Percentiles rank a stretch among this genome's conserved stretches.
These are phyloP conservation scores for Pyrrhia umbra DNA, from an alignment of 2,888 invertebrate species.

Conservation along the genomic window DNA sequence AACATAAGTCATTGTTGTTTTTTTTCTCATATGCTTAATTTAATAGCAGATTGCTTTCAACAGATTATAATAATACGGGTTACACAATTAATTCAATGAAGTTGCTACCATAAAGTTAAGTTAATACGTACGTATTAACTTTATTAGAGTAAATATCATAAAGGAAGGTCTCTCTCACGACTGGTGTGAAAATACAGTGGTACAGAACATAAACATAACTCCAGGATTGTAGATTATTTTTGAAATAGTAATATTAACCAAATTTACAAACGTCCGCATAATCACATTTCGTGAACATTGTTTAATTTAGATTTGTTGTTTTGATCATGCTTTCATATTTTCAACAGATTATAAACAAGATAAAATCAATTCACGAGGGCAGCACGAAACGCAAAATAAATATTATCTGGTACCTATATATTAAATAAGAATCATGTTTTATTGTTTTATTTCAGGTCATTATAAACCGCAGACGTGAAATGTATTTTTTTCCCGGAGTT, in stretches of 20 bases:
- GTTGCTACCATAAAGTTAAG: slow-evolving; percentile 3
- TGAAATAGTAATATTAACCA: background rate
- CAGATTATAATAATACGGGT: background rate
- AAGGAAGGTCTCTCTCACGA: slow-evolving; percentile 15
- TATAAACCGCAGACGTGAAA: slow-evolving; percentile 35
- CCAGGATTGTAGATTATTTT: slow-evolving; percentile 9
- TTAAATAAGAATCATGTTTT: slow-evolving; percentile 52
- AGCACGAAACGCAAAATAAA: slow-evolving; percentile 20
- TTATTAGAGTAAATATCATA: slow-evolving; percentile 12
- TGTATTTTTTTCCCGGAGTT: slow-evolving; percentile 37
- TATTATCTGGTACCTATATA: slow-evolving; percentile 17
- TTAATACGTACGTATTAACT: no score
- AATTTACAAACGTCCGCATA: no score
- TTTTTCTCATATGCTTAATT: background rate
- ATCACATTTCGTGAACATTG: no score
- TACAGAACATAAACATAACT: slow-evolving; percentile 12
- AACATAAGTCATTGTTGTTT: slow-evolving; percentile 1
- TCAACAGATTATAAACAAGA: background rate
- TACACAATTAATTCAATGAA: background rate
- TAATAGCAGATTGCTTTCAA: background rate
- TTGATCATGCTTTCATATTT: no score
- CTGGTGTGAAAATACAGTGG: slow-evolving; percentile 34
- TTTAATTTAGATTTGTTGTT: no score
- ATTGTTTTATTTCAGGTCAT: slow-evolving; percentile 39
- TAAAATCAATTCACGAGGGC: slow-evolving; percentile 9